Base-by-base conservation (phyloP, 2,113 vertebrate species). In the Rana temporaria region DNA sequence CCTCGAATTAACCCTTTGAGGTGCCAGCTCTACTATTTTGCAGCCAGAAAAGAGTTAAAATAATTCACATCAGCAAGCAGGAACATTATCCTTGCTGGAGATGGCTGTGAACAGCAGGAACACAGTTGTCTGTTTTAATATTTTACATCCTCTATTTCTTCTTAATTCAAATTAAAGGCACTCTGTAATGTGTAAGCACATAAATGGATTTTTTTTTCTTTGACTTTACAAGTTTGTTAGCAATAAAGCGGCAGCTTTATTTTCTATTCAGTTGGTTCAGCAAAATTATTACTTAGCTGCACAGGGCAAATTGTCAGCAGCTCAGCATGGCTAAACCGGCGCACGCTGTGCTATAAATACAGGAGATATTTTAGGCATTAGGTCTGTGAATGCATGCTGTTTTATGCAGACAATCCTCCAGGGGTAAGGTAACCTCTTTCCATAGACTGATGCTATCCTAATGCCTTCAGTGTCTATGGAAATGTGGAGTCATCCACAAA, bases 311-410 rank as follows among this genome's bases (percentile, higher is more conserved):
- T 83, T 68, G 71, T 75, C 72, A 68, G 62, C 63, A 53, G 81
- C 81, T 83, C 81, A 83, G 81, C 81, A 83, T 83, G 81, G 81
- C 72, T 75, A 83, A 83, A 83, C 71, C 53, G 20, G 30, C 63
- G 57, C 81, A 76, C 12, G 81, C 81, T 83, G 81, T 68, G 81
- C 81, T 83, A 83, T 83, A 83, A 83, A 83, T 83, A 83, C 72
- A 83, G 64, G 14, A 75, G 71, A 83, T 83, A 83, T 83, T 83
- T 83, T 68, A 83, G 72, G 63, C 63, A 22, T 76, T 75, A 75
- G 32, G 53, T 59, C 64, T 75, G 81, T 74, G 70, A 75, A 55
- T 17, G 64, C 80, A 74, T 26, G 48, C 80, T 74, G 80, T 63
- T 83, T 83, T 65, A 76, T 76, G 52, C 52, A 76, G 63, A 48